Evolutionary conservation across 2,888 invertebrate species (phyloP), one percentile per base, ranked within the genome.

Genomic region (Melanchra persicariae): DNA sequence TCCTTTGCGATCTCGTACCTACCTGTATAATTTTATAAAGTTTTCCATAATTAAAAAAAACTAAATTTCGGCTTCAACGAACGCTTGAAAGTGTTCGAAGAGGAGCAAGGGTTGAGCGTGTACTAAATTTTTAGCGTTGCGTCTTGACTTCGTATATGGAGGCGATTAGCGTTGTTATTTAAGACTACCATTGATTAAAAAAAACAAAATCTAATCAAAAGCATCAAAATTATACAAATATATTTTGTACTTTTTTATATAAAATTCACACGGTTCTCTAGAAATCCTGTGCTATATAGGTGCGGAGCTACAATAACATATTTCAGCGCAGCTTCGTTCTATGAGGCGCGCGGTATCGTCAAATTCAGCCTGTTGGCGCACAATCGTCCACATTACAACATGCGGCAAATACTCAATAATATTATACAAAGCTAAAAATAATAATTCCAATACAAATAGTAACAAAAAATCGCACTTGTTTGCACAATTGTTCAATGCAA

Each of bases 401-500:
- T 73, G 37, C n/a, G 70, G 83, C 76, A 82, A 77, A 64, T 34
- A 67, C 69, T 63, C 70, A 79, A 66, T 70, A 70, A 70, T 75
- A 73, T 74, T 73, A 66, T 49, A 65, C 54, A 65, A 77, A 76
- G 68, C 58, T 83, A 84, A 90, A 91, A 90, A 88, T 91, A 90
- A 91, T 85, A 84, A 87, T 81, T 75, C 81, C 10, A 66, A 77
- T 87, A 84, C 87, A 78, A 85, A 81, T 87, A 87, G 85, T 89
- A 87, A 88, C 87, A 89, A 92, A 91, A 88, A 87, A 86, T 82
- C 75, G 81, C 84, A 85, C 74, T 49, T 85, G 91, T 95, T 95
- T 95, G 93, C 92, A 94, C 95, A 95, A 95, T 92, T 95, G 95
- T 89, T 87, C 87, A 77, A 81, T 82, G 82, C 87, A 82, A 84